phyloP scores from a whole-genome alignment of 2,888 invertebrate genomes.

The Panopea generosa region DNA sequence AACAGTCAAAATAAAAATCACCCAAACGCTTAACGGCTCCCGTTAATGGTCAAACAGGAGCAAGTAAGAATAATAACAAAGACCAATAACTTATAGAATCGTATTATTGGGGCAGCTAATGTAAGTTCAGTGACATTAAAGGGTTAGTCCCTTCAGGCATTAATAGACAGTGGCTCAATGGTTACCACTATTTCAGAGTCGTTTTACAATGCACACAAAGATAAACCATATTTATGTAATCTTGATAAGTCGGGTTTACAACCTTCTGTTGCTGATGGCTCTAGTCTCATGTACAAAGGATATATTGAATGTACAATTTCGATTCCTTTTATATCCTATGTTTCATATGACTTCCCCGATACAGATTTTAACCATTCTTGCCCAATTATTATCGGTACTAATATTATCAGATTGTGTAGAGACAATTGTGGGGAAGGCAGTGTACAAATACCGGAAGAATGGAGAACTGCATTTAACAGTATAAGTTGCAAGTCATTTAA shows the following conservation, averaged over 20 bases:
- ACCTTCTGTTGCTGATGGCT: constrained; percentile 8
- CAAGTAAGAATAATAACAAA: background rate
- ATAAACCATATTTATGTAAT: background rate
- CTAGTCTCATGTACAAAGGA: constrained; percentile 1
- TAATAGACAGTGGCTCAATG: constrained; percentile 5
- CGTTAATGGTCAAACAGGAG: background rate
- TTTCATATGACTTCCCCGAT: background rate
- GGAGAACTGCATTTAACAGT: constrained; percentile 1
- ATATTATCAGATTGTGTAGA: constrained; percentile 9
- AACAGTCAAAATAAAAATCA: background rate
- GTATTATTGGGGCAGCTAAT: no score
- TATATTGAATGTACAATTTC: constrained; percentile 1
- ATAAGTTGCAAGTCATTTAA: background rate
- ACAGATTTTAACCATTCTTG: background rate
- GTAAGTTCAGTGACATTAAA: no score
- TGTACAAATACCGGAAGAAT: background rate
- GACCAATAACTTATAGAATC: background rate
- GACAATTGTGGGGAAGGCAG: background rate
- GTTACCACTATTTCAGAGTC: background rate
- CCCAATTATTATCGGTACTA: constrained; percentile 18
- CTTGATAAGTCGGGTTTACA: background rate
- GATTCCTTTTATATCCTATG: background rate
- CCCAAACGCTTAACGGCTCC: constrained; percentile 6
- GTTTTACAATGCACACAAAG: background rate
- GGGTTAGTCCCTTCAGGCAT: background rate